A percentile compares a stretch with the other conserved stretches of the same genome.
These are phyloP conservation scores for Temnothorax rugatulus DNA, from an alignment of 2,888 invertebrate species.

Conservation along the genomic window DNA sequence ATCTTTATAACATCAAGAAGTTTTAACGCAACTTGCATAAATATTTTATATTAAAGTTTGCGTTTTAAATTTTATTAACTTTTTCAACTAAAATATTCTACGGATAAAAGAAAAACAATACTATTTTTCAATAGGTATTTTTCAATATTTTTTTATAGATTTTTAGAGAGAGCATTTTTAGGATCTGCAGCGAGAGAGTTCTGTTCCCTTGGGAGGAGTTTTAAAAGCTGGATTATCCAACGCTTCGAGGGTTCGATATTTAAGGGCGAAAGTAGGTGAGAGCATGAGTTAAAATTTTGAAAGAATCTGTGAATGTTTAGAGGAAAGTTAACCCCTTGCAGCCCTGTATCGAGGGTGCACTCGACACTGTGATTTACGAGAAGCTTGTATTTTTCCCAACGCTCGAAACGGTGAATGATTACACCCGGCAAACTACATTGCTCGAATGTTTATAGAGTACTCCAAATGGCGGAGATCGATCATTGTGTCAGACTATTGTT, in stretches of 20 bases:
- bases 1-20: not conserved
- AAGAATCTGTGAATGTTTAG: slow-evolving; percentile 38
- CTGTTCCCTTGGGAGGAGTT: not conserved
- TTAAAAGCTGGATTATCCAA: slow-evolving; percentile 5
- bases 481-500: slow-evolving; percentile 46
- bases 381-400: slow-evolving; percentile 49
- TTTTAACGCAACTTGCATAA: not conserved
- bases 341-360: slow-evolving; percentile 30
- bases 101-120: not conserved
- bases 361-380: slow-evolving; percentile 55
- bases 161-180: not conserved
- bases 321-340: slow-evolving; percentile 38
- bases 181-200: not conserved
- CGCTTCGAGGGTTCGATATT: not conserved
- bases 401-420: slow-evolving; percentile 54
- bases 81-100: not conserved
- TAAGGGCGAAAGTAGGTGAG: not conserved
- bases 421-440: slow-evolving; percentile 49
- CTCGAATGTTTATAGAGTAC: slow-evolving; percentile 54
- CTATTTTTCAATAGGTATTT: not conserved
- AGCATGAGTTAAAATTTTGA: slow-evolving; percentile 9
- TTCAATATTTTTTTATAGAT: not conserved
- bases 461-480: slow-evolving; percentile 49
- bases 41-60: not conserved
- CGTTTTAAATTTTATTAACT: not conserved